Conservation (phyloP, 2,113 vertebrate genomes). For the Gallinago jamesoni region DNA sequence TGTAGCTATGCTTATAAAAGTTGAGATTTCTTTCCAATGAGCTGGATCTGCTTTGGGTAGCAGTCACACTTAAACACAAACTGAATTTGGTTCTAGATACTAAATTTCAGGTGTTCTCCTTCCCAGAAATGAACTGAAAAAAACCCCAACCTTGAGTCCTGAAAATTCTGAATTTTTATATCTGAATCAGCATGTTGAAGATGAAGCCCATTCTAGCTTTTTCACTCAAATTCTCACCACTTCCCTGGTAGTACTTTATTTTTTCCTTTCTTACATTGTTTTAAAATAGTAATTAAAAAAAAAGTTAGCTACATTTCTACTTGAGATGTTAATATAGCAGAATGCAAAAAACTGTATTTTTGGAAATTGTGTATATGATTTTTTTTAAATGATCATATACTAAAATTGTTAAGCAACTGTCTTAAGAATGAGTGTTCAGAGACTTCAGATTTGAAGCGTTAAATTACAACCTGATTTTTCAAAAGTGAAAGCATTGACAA, state of each 20-base stretch:
- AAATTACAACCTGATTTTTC: not conserved
- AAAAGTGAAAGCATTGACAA: not conserved
- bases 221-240: not conserved
- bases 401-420: not conserved
- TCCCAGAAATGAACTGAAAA: not conserved
- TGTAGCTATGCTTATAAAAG: not conserved
- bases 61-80: not conserved
- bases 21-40: not conserved
- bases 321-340: not conserved
- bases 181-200: not conserved
- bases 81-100: not conserved
- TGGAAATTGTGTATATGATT: not conserved
- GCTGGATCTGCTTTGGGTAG: not conserved
- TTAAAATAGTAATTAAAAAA: accelerated
- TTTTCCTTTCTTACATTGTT: not conserved
- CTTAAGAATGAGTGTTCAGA: not conserved
- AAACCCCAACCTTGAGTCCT: not conserved
- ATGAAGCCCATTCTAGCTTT: not conserved
- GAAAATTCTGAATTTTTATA: not conserved
- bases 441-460: not conserved
- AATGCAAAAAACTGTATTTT: not conserved
- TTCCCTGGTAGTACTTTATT: not conserved
- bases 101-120: not conserved
- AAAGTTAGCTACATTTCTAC: not conserved
- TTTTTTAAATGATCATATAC: not conserved